Base-by-base conservation (phyloP, 1,140 invertebrate species). In the Helicoverpa zea region DNA sequence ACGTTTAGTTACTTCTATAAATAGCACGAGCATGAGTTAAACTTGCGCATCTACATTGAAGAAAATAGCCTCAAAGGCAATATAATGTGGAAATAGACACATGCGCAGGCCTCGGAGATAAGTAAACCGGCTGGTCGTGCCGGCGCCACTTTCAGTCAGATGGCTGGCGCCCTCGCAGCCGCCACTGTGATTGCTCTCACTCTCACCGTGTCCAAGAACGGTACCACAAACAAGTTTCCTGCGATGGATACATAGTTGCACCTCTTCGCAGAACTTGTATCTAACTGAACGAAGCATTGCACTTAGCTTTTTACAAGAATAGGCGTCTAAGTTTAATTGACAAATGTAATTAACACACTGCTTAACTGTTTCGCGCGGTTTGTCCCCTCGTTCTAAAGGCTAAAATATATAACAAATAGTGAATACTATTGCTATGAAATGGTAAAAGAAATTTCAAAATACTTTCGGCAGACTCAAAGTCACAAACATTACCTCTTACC, bases 171-270 rank as follows among this genome's bases (percentile, higher is more conserved):
- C 66, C 12, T 54, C 23, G 80, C 61, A 13, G 35, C 75, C 23
- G 51, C 79, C 52, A 66, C 68, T 77, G 79, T 78, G 61, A 68
- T 80, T 70, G 58, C 78, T 66, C 80, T 56, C 83, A 83, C 81
- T 79, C 79, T 59, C 81, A 54, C 73, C 76, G 54, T 64, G 61
- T 18, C 68, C 61, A 61, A 63, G 52, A 87, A 87, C 85, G 85
- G 87, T 87, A 84, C 79, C 79, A 83, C 73, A 86, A 88, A 88
- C 87, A 79, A 86, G 87, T 88, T 88, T 87, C 66, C 47, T 18
- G 75, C 78, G 81, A 79, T 58, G 70, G 66, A 84, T 82, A 77
- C 73, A 76, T 66, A 77, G 29, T 64, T 77, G 61, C 61, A n/a
- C 73, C 56, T 61, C 43, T 18, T 35, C 13, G 49, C 23, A 61